Base-by-base conservation (phyloP, 2,888 invertebrate genomes). In the Tuta absoluta region DNA sequence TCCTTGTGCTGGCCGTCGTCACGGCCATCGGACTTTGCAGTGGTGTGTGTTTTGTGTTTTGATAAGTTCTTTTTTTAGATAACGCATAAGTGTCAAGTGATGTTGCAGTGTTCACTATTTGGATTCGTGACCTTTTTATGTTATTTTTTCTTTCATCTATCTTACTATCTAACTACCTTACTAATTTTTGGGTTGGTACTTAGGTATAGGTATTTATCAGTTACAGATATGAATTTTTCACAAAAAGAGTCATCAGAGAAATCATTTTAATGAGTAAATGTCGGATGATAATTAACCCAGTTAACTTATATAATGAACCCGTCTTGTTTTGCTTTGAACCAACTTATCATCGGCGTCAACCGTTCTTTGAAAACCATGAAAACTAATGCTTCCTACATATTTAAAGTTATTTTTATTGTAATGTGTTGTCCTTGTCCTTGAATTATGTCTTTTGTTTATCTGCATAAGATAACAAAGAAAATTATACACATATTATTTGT, bases 41-140 rank as follows among this genome's bases (percentile, higher is more conserved):
- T 51, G 66, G 66, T 66, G 66, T 33, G 66, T 64, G 58, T 64
- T n/a, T 49, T 41, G 1, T 23, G 11, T n/a, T 19, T 49, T 37
- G 12, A 10, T 45, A 45, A 14, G 12, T 23, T 24, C 14, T 48
- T 45, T 23, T 24, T 28, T 48, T 24, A 24, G 23, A 23, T 23
- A 51, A 17, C 8, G 57, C 2, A n/a, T n/a, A 11, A 53, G 23
- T 53, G 51, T 21, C 23, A 53, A 53, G 51, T 53, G 51, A 45
- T 45, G 0, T n/a, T 45, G n/a, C n/a, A 33, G 3, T 28, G 33
- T 33, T 33, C 28, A 28, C 28, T 28, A 2, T 4, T 10, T 33
- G 33, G 33, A 7, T 33, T 33, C 10, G 33, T 8, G 33, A 33
- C 2, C 28, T 8, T 5, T 8, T 8, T 33, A 8, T 1, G 33